Base-by-base conservation (phyloP, 2,888 invertebrate species). In the Halictus quadricinctus region DNA sequence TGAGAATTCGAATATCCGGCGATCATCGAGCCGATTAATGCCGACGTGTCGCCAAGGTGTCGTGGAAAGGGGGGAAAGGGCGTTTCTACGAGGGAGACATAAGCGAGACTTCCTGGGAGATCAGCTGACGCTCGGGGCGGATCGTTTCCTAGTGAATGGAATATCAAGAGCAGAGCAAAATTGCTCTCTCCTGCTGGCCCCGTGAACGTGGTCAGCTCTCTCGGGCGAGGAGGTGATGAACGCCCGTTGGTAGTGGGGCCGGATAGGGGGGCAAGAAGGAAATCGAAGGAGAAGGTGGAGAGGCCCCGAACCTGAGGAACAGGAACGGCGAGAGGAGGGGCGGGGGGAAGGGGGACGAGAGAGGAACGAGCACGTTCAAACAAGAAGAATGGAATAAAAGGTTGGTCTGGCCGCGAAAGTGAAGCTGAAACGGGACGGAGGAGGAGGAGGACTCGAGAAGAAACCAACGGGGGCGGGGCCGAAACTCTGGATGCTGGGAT, bases 391-490 rank as follows among this genome's bases (percentile, higher is more conserved):
- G 89, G 88, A 88, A 90, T 89, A 90, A 90, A 90, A 91, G 91
- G 91, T 90, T 91, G 89, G 87, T 86, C 90, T 90, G 89, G 86
- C 88, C 86, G 87, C 89, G 87, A 90, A 88, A 88, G 88, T 88
- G 90, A 88, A 88, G 88, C 86, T 86, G 81, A 89, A 91, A 89
- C 85, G 89, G 90, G 90, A 83, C 83, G 90, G 87, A 89, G 88
- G 89, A 90, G 91, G 91, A 88, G 83, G 88, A 89, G 90, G 89
- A 87, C 87, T 91, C 88, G 88, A 88, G 91, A 89, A 89, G 91
- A 90, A 90, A 88, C 90, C 88, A 90, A 92, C 91, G 93, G 93
- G 93, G 93, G 94, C 93, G 93, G 94, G 92, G 93, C 93, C 90
- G 92, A 90, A 84, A 87, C 88, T 91, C 91, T 86, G 91, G 93